A percentile compares a stretch with the other conserved stretches of the same genome.
These are phyloP conservation scores for Zaprionus kolodkinae DNA, from an alignment of 1,140 invertebrate genomes.

Conservation along the genomic window DNA sequence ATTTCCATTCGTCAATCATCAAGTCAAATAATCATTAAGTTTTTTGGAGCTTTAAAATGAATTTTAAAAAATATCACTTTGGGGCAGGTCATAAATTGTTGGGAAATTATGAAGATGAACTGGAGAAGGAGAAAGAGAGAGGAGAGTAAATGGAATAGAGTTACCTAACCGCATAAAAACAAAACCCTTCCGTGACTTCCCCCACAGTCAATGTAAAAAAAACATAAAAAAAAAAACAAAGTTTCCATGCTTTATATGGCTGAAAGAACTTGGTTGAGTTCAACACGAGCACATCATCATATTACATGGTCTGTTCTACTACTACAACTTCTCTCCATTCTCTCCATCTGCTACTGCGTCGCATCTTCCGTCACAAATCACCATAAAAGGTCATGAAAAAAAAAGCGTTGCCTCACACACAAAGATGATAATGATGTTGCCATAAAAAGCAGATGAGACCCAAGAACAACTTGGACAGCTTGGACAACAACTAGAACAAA, in stretches of 20 bases:
- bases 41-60: neutral
- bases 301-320: constrained; percentile 47
- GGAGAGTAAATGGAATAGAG: neutral
- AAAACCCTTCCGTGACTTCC: neutral
- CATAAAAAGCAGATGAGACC: constrained; percentile 55
- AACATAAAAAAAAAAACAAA: neutral
- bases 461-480: constrained; percentile 10
- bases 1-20: constrained; percentile 15
- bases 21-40: constrained; percentile 19
- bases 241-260: constrained; percentile 6
- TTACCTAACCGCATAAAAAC: neutral
- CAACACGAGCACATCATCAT: neutral
- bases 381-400: constrained; percentile 67
- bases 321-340: neutral
- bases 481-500: constrained; percentile 31
- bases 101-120: constrained; percentile 14
- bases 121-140: neutral
- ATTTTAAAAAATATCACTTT: constrained; percentile 8
- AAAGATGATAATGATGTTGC: constrained; percentile 42
- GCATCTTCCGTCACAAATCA: constrained; percentile 36
- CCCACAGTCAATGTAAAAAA: constrained; percentile 5
- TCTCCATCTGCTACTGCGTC: too few relatives aligned
- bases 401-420: constrained; percentile 50
- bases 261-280: constrained; percentile 19
- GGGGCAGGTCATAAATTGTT: constrained; percentile 9